Conservation (phyloP, 2,797 vertebrate species). For the Fistularia tabacaria region DNA sequence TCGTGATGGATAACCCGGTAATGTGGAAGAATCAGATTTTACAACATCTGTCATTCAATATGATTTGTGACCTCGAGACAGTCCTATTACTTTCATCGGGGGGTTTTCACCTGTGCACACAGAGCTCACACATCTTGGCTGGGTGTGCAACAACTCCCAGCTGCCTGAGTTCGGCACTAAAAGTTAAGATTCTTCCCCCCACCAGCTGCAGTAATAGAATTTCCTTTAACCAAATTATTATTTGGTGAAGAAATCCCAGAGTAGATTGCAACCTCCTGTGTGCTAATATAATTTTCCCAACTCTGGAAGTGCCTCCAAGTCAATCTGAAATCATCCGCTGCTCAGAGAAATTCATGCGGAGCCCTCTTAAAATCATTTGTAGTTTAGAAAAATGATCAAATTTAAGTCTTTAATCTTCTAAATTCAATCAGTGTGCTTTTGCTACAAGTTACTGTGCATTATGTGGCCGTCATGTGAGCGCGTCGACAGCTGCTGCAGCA, state of each 20-base stretch:
- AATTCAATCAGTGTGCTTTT: constrained; percentile 21
- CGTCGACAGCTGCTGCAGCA: constrained; percentile 30
- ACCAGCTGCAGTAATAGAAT: constrained; percentile 72
- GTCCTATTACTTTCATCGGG: constrained; percentile 6
- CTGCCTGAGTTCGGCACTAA: constrained; percentile 42
- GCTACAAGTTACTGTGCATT: constrained; percentile 8
- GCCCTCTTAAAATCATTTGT: constrained; percentile 35
- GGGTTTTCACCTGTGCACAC: constrained; percentile 32
- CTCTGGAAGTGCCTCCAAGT: constrained; percentile 45
- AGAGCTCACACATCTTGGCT: constrained; percentile 17
- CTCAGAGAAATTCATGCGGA: constrained; percentile 35
- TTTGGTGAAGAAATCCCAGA: constrained; percentile 67
- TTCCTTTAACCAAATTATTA: constrained; percentile 75
- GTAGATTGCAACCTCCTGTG: constrained; percentile 63
- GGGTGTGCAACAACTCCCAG: constrained; percentile 40
- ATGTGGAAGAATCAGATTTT: constrained; percentile 14
- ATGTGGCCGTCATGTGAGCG: constrained; percentile 41
- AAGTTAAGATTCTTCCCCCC: constrained; percentile 41
- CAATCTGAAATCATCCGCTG: constrained; percentile 52
- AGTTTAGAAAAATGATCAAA: constrained; percentile 30
- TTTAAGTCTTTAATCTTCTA: constrained; percentile 12
- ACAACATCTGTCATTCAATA: constrained; percentile 20
- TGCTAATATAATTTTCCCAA: constrained; percentile 70
- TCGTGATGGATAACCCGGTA: constrained; percentile 11
- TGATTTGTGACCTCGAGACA: constrained; percentile 19